Conservation (phyloP, 2,888 invertebrate genomes). For the Stenodema calcarata region DNA sequence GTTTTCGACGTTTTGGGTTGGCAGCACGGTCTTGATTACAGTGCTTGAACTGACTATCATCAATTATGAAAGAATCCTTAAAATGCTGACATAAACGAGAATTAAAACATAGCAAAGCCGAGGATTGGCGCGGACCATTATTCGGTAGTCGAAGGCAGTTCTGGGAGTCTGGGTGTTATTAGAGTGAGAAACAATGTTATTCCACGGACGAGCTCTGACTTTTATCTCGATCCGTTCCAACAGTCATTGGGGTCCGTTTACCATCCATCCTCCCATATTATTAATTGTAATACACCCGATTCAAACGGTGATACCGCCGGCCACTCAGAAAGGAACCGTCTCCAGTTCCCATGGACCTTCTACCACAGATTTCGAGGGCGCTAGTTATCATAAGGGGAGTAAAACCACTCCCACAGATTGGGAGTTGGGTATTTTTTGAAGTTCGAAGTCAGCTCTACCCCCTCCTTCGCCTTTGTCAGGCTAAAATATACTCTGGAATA, state of each 20-base stretch:
- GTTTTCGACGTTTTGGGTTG: too few species aligned
- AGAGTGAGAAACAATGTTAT: constrained; percentile 5
- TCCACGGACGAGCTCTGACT: neutral
- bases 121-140: neutral
- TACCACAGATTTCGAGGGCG: neutral
- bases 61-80: neutral
- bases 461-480: neutral
- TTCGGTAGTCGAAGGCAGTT: constrained; percentile 7
- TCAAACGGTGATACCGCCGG: constrained; percentile 8
- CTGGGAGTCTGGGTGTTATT: neutral
- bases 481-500: constrained; percentile 4
- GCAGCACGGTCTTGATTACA: too few species aligned
- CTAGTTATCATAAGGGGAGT: constrained; percentile 9
- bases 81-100: neutral
- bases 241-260: constrained; percentile 25
- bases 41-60: neutral
- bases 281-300: constrained; percentile 28
- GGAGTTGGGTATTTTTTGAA: neutral
- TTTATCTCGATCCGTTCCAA: constrained; percentile 31
- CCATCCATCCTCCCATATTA: constrained; percentile 20
- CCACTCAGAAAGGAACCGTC: neutral
- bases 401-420: neutral
- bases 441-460: neutral
- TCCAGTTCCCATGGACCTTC: neutral
- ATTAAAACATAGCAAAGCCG: neutral